phyloP scores from a whole-genome alignment of 2,113 vertebrate genomes.

The Falco punctatus region DNA sequence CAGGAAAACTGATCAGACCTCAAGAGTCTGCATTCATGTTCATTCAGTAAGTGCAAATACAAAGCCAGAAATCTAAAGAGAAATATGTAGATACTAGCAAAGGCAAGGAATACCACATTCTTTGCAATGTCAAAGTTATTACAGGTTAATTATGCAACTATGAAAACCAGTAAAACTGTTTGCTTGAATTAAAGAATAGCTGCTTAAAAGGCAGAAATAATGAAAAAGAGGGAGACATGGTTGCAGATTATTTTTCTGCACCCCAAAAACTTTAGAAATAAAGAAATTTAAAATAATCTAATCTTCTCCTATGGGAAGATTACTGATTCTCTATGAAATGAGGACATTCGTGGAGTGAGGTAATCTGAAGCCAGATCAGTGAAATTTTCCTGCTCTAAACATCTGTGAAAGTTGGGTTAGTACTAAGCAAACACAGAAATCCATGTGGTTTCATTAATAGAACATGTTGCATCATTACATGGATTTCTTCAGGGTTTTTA shows the following conservation, averaged over 20 bases:
- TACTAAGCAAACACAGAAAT: not conserved
- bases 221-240: not conserved
- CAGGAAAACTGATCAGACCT: not conserved
- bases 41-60: constrained; percentile 55
- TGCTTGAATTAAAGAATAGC: not conserved
- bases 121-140: constrained; percentile 8
- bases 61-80: constrained; percentile 24
- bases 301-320: not conserved
- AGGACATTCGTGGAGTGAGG: not conserved
- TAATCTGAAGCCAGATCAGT: not conserved
- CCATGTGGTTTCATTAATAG: accelerated
- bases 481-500: not conserved
- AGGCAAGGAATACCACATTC: not conserved
- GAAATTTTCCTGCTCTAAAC: not conserved
- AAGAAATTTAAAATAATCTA: not conserved
- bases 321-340: not conserved
- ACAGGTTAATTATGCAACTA: not conserved
- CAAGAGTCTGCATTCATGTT: not conserved
- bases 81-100: not conserved
- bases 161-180: not conserved
- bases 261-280: not conserved
- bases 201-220: not conserved
- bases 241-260: not conserved
- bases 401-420: not conserved
- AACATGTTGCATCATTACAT: accelerated